Conservation (phyloP, 2,797 vertebrate genomes). For the Coluber constrictor region DNA sequence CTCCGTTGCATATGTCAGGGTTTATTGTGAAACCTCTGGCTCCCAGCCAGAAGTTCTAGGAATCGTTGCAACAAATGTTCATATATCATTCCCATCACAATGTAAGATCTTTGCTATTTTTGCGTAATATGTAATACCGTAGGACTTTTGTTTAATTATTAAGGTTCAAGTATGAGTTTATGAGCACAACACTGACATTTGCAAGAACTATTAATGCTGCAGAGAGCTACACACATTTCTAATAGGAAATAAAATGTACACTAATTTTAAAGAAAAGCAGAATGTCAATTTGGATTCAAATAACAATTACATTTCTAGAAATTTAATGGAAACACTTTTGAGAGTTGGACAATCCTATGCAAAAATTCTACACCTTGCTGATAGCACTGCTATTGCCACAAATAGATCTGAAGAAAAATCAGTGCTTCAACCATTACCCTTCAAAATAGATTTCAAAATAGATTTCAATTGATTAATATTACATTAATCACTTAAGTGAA, state of each 20-base stretch:
- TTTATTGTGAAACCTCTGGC: neutral
- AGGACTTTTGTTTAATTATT: neutral
- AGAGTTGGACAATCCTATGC: slow-evolving; percentile 49
- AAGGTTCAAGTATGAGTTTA: neutral
- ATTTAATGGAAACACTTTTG: slow-evolving; percentile 46
- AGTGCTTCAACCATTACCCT: slow-evolving; percentile 39
- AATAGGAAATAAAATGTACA: slow-evolving; percentile 28
- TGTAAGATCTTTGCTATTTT: neutral
- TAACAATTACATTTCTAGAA: slow-evolving; percentile 26
- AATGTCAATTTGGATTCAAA: slow-evolving; percentile 10
- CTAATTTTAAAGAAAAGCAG: slow-evolving; percentile 24
- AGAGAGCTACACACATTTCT: neutral
- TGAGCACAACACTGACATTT: neutral
- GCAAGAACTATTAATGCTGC: neutral
- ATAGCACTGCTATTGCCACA: slow-evolving; percentile 52
- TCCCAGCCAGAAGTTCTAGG: neutral
- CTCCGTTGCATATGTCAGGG: neutral
- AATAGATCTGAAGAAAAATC: slow-evolving; percentile 48
- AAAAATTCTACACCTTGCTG: slow-evolving; percentile 46
- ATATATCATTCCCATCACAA: neutral
- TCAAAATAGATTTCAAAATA: slow-evolving; percentile 51
- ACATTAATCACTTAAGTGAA: slow-evolving; percentile 25
- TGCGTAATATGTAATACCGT: neutral
- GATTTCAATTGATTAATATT: no score
- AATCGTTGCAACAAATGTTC: neutral